Percentiles rank a stretch among this genome's conserved stretches.
These are phyloP conservation scores for Diachasma alloeum DNA, from an alignment of 1,140 invertebrate genomes.

Conservation along the genomic window DNA sequence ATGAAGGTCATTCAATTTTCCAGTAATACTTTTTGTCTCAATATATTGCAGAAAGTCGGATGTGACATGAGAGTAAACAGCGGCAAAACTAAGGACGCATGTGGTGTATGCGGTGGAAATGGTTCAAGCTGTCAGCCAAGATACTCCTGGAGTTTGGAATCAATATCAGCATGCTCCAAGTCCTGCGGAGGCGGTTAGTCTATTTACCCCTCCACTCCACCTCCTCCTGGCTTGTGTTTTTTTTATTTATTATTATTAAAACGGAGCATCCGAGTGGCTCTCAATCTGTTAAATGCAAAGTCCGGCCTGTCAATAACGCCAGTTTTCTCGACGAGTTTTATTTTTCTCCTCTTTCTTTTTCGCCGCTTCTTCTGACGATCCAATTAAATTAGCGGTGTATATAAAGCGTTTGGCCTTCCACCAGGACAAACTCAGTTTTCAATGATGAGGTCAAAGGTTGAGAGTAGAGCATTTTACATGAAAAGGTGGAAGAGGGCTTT, in stretches of 20 bases:
- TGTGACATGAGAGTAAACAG: conserved; percentile 90
- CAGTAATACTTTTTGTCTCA: neutral
- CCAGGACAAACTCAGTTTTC: neutral
- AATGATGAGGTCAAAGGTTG: neutral
- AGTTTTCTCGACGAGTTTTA: neutral
- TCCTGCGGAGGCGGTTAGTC: conserved; percentile 90
- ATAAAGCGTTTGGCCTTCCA: neutral
- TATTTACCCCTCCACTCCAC: neutral
- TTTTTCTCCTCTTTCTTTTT: neutral
- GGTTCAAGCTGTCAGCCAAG: conserved; percentile 81
- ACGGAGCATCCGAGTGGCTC: neutral
- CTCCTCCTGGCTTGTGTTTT: neutral
- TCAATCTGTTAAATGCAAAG: conserved; percentile 1
- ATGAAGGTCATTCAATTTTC: neutral
- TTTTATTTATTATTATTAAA: neutral
- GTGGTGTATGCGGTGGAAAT: conserved; percentile 90
- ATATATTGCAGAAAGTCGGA: conserved; percentile 80
- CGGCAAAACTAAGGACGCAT: conserved; percentile 82
- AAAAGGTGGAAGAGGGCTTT: neutral
- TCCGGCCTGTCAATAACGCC: neutral
- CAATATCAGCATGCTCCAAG: conserved; percentile 83
- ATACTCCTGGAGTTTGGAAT: conserved; percentile 85
- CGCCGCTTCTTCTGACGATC: neutral
- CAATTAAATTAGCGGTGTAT: neutral
- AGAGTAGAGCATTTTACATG: neutral